A percentile compares a stretch with the other conserved stretches of the same genome.
phyloP scores from a whole-genome alignment of 2,888 invertebrate species.

The Agriopis aurantiaria region DNA sequence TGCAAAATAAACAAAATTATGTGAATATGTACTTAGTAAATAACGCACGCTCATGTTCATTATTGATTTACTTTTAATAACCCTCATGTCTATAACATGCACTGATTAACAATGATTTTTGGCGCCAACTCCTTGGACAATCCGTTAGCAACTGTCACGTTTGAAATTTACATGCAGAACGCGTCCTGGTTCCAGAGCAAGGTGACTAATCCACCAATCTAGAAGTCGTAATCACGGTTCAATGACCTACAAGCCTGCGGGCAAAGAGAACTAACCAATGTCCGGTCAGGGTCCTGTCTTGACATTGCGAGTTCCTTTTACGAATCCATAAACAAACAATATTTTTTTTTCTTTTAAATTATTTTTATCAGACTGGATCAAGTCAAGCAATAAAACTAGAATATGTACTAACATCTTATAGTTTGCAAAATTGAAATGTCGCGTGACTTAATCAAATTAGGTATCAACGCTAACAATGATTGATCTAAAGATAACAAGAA shows the following conservation, averaged over 20 bases:
- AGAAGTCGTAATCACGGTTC: conserved; percentile 62
- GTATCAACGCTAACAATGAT: neutral
- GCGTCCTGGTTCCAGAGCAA: conserved; percentile 55
- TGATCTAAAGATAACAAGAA: neutral
- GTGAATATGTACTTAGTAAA: conserved; percentile 2
- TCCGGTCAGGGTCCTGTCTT: conserved; percentile 73
- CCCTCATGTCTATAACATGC: conserved; percentile 15
- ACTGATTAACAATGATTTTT: conserved; percentile 31
- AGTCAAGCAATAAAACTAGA: neutral
- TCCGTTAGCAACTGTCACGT: conserved; percentile 50
- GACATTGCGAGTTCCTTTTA: conserved; percentile 69
- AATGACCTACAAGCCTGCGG: conserved; percentile 55
- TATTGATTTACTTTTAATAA: conserved; percentile 31
- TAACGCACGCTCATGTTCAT: conserved; percentile 16
- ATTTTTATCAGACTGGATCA: neutral
- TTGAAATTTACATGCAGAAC: conserved; percentile 63
- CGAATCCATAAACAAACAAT: conserved; percentile 41
- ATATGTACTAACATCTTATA: neutral
- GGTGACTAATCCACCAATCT: conserved; percentile 73
- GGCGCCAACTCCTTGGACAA: conserved; percentile 23
- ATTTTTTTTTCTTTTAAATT: neutral
- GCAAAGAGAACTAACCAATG: conserved; percentile 64
- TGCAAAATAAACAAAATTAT: no score
- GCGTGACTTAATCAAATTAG: neutral
- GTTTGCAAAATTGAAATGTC: no score